Conservation (phyloP, 1,140 invertebrate species). For the Drosophila arizonae region DNA sequence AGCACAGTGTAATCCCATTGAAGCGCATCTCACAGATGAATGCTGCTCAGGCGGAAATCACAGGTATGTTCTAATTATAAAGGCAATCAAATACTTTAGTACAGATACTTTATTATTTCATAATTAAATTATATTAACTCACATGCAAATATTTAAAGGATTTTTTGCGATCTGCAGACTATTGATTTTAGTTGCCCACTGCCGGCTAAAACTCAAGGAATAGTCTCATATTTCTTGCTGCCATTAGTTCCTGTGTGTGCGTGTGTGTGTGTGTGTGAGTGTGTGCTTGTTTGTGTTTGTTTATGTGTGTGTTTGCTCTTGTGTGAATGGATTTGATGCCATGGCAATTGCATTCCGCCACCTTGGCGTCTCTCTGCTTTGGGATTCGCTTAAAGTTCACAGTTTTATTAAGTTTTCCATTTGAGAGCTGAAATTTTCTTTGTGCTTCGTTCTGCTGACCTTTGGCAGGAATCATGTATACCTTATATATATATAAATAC, state of each 20-base stretch:
- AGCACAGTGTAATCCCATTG: neutral
- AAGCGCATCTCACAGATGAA: neutral
- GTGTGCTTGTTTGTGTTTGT: neutral
- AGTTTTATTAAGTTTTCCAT: neutral
- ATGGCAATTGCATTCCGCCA: constrained; percentile 37
- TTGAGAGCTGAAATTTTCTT: neutral
- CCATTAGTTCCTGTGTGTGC: neutral
- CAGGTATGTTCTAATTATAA: constrained; percentile 35
- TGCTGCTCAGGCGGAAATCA: constrained; percentile 15
- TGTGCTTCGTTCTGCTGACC: constrained; percentile 1
- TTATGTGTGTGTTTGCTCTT: neutral
- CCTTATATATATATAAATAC: neutral
- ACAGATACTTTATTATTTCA: constrained; percentile 30
- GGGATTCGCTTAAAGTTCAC: neutral
- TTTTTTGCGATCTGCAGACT: constrained; percentile 36
- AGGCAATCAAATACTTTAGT: neutral
- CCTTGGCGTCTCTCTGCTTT: constrained; percentile 37
- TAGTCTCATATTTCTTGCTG: neutral
- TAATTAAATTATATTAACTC: constrained; percentile 28
- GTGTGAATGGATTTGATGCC: constrained; percentile 1
- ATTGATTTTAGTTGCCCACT: constrained; percentile 61
- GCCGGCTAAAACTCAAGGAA: constrained; percentile 40
- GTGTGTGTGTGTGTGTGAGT: neutral
- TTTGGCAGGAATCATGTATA: neutral
- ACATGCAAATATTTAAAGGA: neutral